Conservation (phyloP, 2,113 vertebrate genomes). For the Pelecanus crispus region DNA sequence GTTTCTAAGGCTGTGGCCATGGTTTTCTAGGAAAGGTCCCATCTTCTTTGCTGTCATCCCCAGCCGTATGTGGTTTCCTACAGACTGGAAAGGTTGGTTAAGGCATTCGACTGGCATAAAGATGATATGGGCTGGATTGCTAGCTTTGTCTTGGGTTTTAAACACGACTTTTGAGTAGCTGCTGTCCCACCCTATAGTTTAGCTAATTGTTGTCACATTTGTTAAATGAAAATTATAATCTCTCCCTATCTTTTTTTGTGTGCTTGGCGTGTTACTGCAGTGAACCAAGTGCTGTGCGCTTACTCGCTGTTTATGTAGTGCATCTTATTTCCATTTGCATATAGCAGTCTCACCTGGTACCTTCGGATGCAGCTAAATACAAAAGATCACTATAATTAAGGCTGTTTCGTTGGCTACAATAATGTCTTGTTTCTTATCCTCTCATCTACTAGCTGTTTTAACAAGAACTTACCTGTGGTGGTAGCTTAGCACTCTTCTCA, state of each 20-base stretch:
- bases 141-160: neutral
- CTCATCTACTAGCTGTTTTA: neutral
- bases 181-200: neutral
- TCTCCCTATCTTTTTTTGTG: no score
- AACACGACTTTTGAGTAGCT: neutral
- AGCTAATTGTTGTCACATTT: neutral
- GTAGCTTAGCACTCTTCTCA: neutral
- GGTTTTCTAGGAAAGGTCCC: neutral
- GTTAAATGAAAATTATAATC: neutral
- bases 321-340: neutral
- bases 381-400: neutral
- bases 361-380: neutral
- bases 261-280: neutral
- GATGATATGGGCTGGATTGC: neutral
- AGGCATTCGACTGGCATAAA: neutral
- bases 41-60: neutral
- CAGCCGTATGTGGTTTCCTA: neutral
- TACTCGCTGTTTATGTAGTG: neutral
- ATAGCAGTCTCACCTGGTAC: neutral
- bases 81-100: neutral
- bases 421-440: neutral
- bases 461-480: neutral
- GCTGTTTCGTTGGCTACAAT: neutral
- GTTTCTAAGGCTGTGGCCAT: neutral
- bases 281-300: fast-evolving